Percentiles rank a stretch among this genome's conserved stretches.
These are phyloP conservation scores for Podabrus alpinus DNA, from an alignment of 2,888 invertebrate genomes.

Conservation along the genomic window DNA sequence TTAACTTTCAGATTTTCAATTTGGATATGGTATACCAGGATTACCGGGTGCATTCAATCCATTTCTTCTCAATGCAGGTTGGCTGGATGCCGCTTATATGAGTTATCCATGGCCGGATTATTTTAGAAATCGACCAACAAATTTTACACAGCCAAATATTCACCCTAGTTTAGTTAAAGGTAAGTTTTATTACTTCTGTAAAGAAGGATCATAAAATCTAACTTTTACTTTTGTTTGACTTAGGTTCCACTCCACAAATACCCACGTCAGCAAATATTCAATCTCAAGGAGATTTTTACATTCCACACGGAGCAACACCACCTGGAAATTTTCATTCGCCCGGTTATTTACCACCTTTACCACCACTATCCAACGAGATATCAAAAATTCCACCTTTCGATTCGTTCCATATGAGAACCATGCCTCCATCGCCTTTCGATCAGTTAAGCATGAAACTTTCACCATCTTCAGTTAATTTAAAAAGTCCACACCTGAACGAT, in stretches of 20 bases:
- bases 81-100: conserved; percentile 84
- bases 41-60: conserved; percentile 74
- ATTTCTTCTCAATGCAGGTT: conserved; percentile 79
- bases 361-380: conserved; percentile 60
- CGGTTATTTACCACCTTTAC: conserved; percentile 61
- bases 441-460: conserved; percentile 54
- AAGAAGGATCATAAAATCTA: not conserved
- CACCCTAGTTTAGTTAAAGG: conserved; percentile 68
- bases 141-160: conserved; percentile 36
- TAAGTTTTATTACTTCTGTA: conserved; percentile 43
- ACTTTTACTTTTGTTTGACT: conserved; percentile 35
- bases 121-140: conserved; percentile 63
- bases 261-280: conserved; percentile 42
- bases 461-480: conserved; percentile 62
- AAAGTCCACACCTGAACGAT: conserved; percentile 58
- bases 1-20: conserved; percentile 72
- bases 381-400: conserved; percentile 46
- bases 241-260: conserved; percentile 56
- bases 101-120: conserved; percentile 75
- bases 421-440: conserved; percentile 50
- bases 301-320: conserved; percentile 33
- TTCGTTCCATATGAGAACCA: conserved; percentile 37
- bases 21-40: conserved; percentile 68
- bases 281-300: conserved; percentile 39
- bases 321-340: conserved; percentile 33